Evolutionary conservation across 1,140 invertebrate species (phyloP).

Genomic region (Luehdorfia chinensis): DNA sequence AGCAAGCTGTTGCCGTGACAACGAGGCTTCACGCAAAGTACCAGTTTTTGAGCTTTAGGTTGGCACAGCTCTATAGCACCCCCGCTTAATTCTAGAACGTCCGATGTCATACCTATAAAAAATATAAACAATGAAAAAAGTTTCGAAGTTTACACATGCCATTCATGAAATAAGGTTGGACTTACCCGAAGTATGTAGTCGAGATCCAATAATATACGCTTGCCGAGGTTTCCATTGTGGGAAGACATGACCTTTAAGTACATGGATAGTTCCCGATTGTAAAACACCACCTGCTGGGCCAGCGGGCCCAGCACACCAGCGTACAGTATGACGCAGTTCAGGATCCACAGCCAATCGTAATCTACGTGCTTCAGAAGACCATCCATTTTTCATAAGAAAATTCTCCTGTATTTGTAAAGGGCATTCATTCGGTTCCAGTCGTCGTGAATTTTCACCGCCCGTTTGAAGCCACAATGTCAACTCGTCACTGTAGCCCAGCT

Average conservation of each 20-base stretch:
- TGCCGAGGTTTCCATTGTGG: constrained; percentile 82
- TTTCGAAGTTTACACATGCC: too few species aligned
- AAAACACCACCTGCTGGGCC: constrained; percentile 66
- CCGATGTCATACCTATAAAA: constrained; percentile 49
- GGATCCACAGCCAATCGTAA: constrained; percentile 81
- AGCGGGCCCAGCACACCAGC: constrained; percentile 80
- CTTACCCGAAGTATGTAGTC: constrained; percentile 78
- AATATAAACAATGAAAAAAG: too few species aligned
- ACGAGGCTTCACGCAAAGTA: constrained; percentile 68
- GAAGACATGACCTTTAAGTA: constrained; percentile 83
- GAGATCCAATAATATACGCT: constrained; percentile 79
- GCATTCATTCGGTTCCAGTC: constrained; percentile 77
- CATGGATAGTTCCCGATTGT: constrained; percentile 78
- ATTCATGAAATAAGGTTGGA: background rate
- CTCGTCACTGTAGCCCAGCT: constrained; percentile 78
- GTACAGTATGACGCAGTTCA: constrained; percentile 79
- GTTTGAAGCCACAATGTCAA: constrained; percentile 81
- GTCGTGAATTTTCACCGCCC: constrained; percentile 77
- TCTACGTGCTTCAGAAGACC: constrained; percentile 77
- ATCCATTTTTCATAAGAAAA: constrained; percentile 79
- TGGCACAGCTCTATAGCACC: constrained; percentile 65
- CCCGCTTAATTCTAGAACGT: constrained; percentile 60
- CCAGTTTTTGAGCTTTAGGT: constrained; percentile 67
- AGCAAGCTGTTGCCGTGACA: constrained; percentile 43
- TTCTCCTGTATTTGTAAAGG: constrained; percentile 81